These are phyloP conservation scores for Pedionomus torquatus DNA, from an alignment of 2,113 vertebrate genomes.

Conservation along the genomic window DNA sequence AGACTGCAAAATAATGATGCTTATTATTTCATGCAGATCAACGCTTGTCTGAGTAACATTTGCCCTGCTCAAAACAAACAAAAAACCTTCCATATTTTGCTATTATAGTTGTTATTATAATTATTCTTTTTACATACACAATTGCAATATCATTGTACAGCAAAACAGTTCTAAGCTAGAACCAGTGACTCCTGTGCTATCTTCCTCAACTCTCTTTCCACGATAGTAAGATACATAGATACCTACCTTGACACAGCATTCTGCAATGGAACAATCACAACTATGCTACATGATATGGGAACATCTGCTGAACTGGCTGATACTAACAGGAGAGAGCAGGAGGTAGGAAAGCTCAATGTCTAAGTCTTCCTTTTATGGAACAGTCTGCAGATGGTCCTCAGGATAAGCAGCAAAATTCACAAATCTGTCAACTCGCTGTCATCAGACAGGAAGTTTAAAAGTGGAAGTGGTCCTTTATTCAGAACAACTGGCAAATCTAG, in stretches of 20 bases:
- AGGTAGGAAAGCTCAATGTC: neutral
- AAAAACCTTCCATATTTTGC: neutral
- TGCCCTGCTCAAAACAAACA: neutral
- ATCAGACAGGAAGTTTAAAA: neutral
- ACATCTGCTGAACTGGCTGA: neutral
- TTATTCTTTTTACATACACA: neutral
- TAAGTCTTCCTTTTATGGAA: neutral
- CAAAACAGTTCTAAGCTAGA: neutral
- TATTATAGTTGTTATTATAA: neutral
- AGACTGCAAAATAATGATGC: neutral
- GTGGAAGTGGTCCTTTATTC: neutral
- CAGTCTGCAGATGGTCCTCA: neutral
- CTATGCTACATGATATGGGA: neutral
- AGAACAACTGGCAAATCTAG: neutral
- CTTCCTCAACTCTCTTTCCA: neutral
- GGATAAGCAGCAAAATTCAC: neutral
- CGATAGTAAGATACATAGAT: accelerated
- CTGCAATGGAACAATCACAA: neutral
- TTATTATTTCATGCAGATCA: neutral
- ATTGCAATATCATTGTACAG: neutral
- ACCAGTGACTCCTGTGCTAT: neutral
- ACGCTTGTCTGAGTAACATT: neutral
- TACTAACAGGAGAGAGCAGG: neutral
- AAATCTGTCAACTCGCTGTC: neutral
- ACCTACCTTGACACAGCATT: neutral